phyloP scores from a whole-genome alignment of 1,140 invertebrate species.

The Tetramorium parvispinum region DNA sequence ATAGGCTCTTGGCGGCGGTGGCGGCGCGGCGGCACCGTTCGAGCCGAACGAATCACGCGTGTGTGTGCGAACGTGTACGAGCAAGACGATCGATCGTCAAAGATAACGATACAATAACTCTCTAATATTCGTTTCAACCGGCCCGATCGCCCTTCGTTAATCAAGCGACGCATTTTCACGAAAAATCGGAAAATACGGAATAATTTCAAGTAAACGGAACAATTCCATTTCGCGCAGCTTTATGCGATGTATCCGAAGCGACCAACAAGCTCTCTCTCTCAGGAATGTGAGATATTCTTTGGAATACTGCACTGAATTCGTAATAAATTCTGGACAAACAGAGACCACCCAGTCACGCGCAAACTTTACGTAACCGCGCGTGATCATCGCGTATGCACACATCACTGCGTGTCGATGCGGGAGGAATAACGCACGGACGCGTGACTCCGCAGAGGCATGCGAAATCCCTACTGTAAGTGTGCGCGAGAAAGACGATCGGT shows the following conservation, averaged over 20 bases:
- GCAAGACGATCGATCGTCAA: slow-evolving; percentile 66
- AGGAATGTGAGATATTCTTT: neutral
- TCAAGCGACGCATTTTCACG: neutral
- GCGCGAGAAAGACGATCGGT: slow-evolving; percentile 64
- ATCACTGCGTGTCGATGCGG: slow-evolving; percentile 61
- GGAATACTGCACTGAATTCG: slow-evolving; percentile 22
- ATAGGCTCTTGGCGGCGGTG: slow-evolving; percentile 71
- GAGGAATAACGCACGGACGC: slow-evolving; percentile 50
- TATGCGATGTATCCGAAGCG: neutral
- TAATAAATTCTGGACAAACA: slow-evolving; percentile 45
- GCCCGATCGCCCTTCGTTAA: neutral
- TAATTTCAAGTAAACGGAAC: neutral
- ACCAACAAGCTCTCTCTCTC: slow-evolving; percentile 6
- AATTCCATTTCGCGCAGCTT: neutral
- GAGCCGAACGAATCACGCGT: slow-evolving; percentile 59
- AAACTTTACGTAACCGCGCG: slow-evolving; percentile 49
- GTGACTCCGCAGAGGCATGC: slow-evolving; percentile 52
- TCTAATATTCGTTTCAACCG: slow-evolving; percentile 62
- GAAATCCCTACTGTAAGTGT: slow-evolving; percentile 54
- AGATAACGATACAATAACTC: slow-evolving; percentile 75
- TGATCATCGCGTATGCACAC: neutral
- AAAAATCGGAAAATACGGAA: neutral
- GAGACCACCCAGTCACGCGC: slow-evolving; percentile 37
- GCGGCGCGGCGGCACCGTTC: slow-evolving; percentile 63
- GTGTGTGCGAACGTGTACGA: neutral